Evolutionary conservation across 2,113 vertebrate species (phyloP), one percentile per base, ranked within the genome.

Genomic region (Ciconia stormi): DNA sequence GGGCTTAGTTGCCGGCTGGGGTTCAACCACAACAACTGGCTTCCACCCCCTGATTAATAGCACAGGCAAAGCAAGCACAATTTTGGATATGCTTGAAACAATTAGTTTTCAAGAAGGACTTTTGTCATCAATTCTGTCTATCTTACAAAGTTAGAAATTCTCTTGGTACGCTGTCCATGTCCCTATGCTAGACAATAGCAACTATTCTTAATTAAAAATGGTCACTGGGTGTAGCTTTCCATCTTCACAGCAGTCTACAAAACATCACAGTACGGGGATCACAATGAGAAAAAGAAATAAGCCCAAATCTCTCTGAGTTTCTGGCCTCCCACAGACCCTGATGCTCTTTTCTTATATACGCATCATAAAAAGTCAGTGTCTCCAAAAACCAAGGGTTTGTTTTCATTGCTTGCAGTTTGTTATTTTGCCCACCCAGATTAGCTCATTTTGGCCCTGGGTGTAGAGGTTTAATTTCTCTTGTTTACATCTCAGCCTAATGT

Each of bases 121-220:
- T 90, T 59, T 93, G 69, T 96, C 95, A 87, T 95, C 92, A 92
- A 61, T 92, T 93, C 80, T 85, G 90, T 93, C 84, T 80, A 52
- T 83, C 89, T 89, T n/a, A 65, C 81, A 46, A 95, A 93, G 69
- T 83, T 63, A 91, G 66, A 91, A 92, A 92, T 65, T 84, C 96
- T 83, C 89, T 78, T 89, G 91, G 74, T 84, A 65, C 0, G 1
- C 56, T 92, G 72, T 69, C 88, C 50, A 8, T 87, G 90, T 74
- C 94, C 78, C 77, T 91, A 49, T 76, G 82, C 69, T 96, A 93
- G 95, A 78, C 65, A 96, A 89, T 36, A 91, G 83, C 88, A 87
- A 94, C 72, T 81, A 81, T 47, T 96, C 83, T 95, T 97, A 89
- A 95, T 95, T 97, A 92, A 95, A 95, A 97, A 94, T 76, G 56